These are phyloP conservation scores for Plectropomus leopardus DNA, from an alignment of 2,113 vertebrate genomes.

Conservation along the genomic window DNA sequence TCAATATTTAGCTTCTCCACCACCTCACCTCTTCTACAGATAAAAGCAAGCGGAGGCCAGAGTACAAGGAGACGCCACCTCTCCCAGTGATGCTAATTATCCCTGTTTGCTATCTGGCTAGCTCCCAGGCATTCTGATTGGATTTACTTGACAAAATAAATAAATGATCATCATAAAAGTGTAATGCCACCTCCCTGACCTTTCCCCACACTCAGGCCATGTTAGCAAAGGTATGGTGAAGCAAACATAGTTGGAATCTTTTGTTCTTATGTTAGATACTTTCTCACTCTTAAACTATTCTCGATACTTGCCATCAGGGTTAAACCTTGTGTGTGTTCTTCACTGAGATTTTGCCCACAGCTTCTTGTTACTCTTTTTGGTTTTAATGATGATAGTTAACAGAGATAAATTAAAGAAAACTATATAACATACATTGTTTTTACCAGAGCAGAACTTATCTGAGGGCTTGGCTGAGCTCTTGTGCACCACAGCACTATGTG, in stretches of 20 bases:
- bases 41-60: slow-evolving; percentile 77
- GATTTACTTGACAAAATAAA: slow-evolving; percentile 87
- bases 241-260: slow-evolving; percentile 60
- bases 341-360: slow-evolving; percentile 6
- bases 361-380: slow-evolving; percentile 31
- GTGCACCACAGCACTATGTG: background rate
- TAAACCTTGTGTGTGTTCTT: slow-evolving; percentile 54
- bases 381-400: slow-evolving; percentile 39
- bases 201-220: slow-evolving; percentile 62
- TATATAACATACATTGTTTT: background rate
- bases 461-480: background rate
- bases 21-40: slow-evolving; percentile 75
- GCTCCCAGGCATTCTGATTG: slow-evolving; percentile 83
- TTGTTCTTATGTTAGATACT: slow-evolving; percentile 62
- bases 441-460: slow-evolving; percentile 5
- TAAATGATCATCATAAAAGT: slow-evolving; percentile 87
- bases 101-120: slow-evolving; percentile 78
- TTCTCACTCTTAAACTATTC: slow-evolving; percentile 59
- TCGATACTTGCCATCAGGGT: slow-evolving; percentile 63
- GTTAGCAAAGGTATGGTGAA: slow-evolving; percentile 64
- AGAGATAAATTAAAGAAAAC: slow-evolving; percentile 23
- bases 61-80: slow-evolving; percentile 80
- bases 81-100: slow-evolving; percentile 88
- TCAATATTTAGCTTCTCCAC: slow-evolving; percentile 84
- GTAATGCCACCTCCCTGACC: slow-evolving; percentile 83